phyloP scores from a whole-genome alignment of 2,113 vertebrate species.

The Blennius ocellaris region DNA sequence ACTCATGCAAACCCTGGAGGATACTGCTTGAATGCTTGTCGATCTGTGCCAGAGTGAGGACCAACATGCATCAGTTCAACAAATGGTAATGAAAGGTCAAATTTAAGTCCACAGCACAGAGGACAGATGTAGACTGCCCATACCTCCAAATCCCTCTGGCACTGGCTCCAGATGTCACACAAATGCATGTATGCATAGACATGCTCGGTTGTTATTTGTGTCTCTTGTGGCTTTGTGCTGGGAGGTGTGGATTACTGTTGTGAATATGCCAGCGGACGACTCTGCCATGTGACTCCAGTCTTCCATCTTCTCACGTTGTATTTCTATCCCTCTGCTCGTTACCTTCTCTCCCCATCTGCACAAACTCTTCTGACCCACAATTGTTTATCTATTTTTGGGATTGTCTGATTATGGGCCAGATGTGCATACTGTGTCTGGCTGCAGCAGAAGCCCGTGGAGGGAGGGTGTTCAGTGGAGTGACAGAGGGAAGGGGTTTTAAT shows the following conservation, averaged over 20 bases:
- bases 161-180: conserved; percentile 41
- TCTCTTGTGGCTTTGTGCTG: not conserved
- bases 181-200: conserved; percentile 27
- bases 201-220: not conserved
- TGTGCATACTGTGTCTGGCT: conserved; percentile 71
- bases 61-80: conserved; percentile 13
- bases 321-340: conserved; percentile 10
- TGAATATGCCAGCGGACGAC: conserved; percentile 11
- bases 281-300: conserved; percentile 46
- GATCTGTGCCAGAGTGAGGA: not conserved
- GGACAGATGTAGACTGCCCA: conserved; percentile 34
- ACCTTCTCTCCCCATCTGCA: conserved; percentile 52
- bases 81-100: conserved; percentile 44
- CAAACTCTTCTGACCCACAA: conserved; percentile 58
- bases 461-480: conserved; percentile 14
- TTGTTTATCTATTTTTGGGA: conserved; percentile 76
- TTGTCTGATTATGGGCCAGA: conserved; percentile 78
- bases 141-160: conserved; percentile 40
- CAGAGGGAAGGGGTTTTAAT: conserved; percentile 60
- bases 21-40: not conserved
- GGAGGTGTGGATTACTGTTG: conserved; percentile 36
- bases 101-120: conserved; percentile 27
- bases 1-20: not conserved
- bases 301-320: conserved; percentile 7
- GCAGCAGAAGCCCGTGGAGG: conserved; percentile 42